Base-by-base conservation (phyloP, 2,797 vertebrate genomes). In the Taenioides sp. region DNA sequence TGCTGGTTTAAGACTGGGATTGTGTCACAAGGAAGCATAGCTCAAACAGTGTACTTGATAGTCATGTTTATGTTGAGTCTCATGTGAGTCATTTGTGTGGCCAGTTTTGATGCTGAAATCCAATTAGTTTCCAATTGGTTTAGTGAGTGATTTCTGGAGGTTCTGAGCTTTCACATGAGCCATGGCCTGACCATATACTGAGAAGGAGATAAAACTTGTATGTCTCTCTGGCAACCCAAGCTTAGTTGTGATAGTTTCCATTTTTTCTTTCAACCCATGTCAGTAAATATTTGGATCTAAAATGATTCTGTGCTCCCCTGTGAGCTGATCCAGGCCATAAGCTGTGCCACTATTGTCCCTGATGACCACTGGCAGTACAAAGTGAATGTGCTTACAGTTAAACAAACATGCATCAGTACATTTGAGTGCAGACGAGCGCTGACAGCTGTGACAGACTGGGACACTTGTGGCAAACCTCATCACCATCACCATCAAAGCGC, bases 371-470 rank as follows among this genome's bases (percentile, higher is more conserved):
- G 37, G 61, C n/a, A 40, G 34, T 43, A 63, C 61, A 43, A 43
- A 63, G 61, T 40, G 61, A 43, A 43, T 43, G 61, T 37, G 61
- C 10, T 63, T 63, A 40, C 61, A 40, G 61, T 63, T 63, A 40
- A 40, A 63, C 20, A 40, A 62, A 63, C 61, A 63, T 63, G 61
- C 34, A 43, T 63, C 61, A 40, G 40, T 63, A 63, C 61, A 43
- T 43, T 10, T 63, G 61, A 22, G 17, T 11, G 34, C 31, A 14
- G 61, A 63, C 31, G 34, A 63, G 61, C 4, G 27, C 6, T 43
- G 61, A 63, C 61, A 63, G 61, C 37, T 63, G 61, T 43, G 61
- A 43, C 61, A 63, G 34, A 37, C 20, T n/a, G 34, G 40, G 34
- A 63, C 61, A 63, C 34, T 40, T 43, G 37, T 63, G 61, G 61